phyloP scores from a whole-genome alignment of 2,113 vertebrate species.

The Alosa alosa region DNA sequence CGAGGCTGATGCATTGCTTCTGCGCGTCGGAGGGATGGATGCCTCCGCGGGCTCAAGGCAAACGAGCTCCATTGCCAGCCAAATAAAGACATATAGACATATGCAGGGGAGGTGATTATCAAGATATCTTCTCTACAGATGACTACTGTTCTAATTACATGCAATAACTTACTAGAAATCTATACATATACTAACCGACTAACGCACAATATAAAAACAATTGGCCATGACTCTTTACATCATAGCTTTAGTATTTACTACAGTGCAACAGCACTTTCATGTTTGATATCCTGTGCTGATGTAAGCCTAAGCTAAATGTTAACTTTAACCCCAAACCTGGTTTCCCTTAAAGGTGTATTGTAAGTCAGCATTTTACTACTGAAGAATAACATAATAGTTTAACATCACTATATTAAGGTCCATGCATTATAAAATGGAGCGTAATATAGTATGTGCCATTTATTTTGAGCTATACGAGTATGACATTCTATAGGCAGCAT shows the following conservation, averaged over 20 bases:
- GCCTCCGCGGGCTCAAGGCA: background rate
- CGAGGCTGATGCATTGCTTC: slow-evolving; percentile 25
- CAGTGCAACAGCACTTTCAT: background rate
- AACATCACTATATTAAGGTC: slow-evolving; percentile 10
- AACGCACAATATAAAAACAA: background rate
- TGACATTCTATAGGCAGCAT: background rate
- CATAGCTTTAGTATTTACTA: background rate
- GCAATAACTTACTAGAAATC: background rate
- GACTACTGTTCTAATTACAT: slow-evolving; percentile 21
- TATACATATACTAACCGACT: background rate
- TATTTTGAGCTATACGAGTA: background rate
- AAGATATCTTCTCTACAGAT: background rate
- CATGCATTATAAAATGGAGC: slow-evolving; percentile 7
- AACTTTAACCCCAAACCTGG: background rate
- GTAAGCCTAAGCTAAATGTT: too few species aligned
- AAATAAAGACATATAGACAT: slow-evolving; percentile 18
- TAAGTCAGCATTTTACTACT: background rate
- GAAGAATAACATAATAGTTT: slow-evolving; percentile 4
- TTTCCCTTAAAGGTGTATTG: background rate
- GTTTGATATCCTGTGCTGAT: too few species aligned
- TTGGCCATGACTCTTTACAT: background rate
- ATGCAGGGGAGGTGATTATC: background rate
- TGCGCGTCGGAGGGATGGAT: slow-evolving; percentile 28
- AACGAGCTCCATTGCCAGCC: background rate
- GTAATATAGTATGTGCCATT: background rate